phyloP scores from a whole-genome alignment of 2,797 vertebrate genomes.

The Gastrophryne carolinensis region DNA sequence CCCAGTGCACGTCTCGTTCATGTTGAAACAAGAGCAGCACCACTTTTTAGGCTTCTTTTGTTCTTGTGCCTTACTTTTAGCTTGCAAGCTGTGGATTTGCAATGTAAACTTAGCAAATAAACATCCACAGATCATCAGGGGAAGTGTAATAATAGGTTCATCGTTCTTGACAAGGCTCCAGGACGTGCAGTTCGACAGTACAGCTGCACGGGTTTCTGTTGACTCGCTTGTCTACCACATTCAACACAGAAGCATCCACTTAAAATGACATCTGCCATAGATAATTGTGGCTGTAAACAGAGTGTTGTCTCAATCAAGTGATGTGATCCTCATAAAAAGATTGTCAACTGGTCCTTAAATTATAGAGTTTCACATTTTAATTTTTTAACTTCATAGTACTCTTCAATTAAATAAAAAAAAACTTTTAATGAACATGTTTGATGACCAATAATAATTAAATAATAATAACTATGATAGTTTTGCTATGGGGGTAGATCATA shows the following conservation, averaged over 20 bases:
- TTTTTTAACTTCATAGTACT: too few relatives aligned
- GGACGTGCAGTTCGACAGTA: background rate
- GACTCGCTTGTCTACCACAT: constrained; percentile 29
- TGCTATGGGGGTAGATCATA: too few relatives aligned
- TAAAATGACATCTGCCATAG: constrained; percentile 35
- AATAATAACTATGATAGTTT: too few relatives aligned
- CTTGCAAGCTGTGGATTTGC: constrained; percentile 11
- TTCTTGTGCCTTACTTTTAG: background rate
- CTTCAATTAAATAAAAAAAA: too few relatives aligned
- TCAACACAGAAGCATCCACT: constrained; percentile 30
- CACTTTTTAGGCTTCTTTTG: constrained; percentile 1
- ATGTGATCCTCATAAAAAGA: background rate
- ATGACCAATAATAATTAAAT: too few relatives aligned
- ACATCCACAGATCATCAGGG: background rate
- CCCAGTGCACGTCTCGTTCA: background rate
- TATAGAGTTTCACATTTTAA: too few relatives aligned
- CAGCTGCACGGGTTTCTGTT: constrained; percentile 38
- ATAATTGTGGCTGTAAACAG: constrained; percentile 45
- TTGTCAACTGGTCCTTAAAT: background rate
- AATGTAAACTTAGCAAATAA: constrained; percentile 28
- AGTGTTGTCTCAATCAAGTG: background rate
- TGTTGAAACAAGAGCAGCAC: constrained; percentile 30
- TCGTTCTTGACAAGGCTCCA: constrained; percentile 20
- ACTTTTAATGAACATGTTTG: too few relatives aligned
- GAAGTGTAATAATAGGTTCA: constrained; percentile 17